These are phyloP conservation scores for Drosophila parthenogenetica DNA, from an alignment of 2,888 invertebrate species.

Conservation along the genomic window DNA sequence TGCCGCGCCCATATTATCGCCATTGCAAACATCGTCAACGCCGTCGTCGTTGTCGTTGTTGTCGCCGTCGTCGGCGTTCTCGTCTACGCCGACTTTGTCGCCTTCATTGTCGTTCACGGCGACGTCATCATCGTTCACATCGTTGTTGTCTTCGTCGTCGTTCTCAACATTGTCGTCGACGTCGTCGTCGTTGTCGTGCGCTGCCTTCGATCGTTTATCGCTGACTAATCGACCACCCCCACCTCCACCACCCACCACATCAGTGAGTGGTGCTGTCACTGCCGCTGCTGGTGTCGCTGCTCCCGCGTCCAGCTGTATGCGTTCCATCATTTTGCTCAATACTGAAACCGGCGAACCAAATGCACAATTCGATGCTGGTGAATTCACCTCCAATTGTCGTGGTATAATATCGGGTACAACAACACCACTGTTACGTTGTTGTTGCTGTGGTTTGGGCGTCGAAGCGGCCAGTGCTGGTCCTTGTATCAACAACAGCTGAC, in stretches of 20 bases:
- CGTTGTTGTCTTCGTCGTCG: slow-evolving; percentile 34
- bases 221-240: slow-evolving; percentile 59
- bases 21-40: slow-evolving; percentile 43
- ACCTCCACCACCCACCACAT: slow-evolving; percentile 1
- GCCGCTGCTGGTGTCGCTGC: slow-evolving; percentile 11
- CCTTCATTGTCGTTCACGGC: background rate
- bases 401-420: slow-evolving; percentile 85
- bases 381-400: slow-evolving; percentile 55
- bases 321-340: slow-evolving; percentile 80
- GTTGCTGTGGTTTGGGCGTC: slow-evolving; percentile 51
- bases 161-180: slow-evolving; percentile 16
- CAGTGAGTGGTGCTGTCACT: slow-evolving; percentile 1
- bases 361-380: slow-evolving; percentile 8
- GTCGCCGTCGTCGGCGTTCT: slow-evolving; percentile 19
- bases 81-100: slow-evolving; percentile 24
- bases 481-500: slow-evolving; percentile 6
- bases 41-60: slow-evolving; percentile 19
- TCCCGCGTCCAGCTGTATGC: slow-evolving; percentile 65
- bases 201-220: slow-evolving; percentile 39
- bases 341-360: slow-evolving; percentile 82
- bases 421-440: slow-evolving; percentile 11
- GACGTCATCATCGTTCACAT: slow-evolving; percentile 26
- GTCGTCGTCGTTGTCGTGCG: slow-evolving; percentile 11
- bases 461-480: slow-evolving; percentile 46
- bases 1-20: slow-evolving; percentile 70